Evolutionary conservation across 2,888 invertebrate genomes (phyloP).

Genomic region (Chymomyza amoena): DNA sequence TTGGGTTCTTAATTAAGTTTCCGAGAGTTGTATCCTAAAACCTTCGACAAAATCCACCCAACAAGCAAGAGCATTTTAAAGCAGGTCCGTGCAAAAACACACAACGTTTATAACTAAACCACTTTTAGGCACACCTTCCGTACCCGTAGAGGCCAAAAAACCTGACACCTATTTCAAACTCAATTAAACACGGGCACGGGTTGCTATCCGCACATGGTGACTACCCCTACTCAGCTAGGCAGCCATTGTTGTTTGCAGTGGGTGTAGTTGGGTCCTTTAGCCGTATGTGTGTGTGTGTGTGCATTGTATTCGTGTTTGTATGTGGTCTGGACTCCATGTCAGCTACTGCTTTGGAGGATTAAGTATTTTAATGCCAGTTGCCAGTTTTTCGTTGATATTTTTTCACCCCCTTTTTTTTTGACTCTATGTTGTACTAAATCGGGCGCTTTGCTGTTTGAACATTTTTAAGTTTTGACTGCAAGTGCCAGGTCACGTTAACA

Average conservation of each 20-base stretch:
- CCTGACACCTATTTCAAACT: slow-evolving; percentile 70
- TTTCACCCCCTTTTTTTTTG: not conserved
- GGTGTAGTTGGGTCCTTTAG: slow-evolving; percentile 14
- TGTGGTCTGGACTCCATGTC: not conserved
- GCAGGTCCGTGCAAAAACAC: slow-evolving; percentile 7
- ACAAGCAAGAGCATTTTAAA: slow-evolving; percentile 7
- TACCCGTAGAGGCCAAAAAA: slow-evolving; percentile 26
- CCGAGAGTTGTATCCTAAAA: slow-evolving; percentile 30
- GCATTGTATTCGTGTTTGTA: not conserved
- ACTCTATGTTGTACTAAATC: slow-evolving; percentile 2
- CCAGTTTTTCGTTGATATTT: slow-evolving; percentile 6
- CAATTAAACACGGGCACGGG: slow-evolving; percentile 59
- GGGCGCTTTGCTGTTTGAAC: not conserved
- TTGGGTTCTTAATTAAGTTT: slow-evolving; percentile 23
- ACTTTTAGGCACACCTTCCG: slow-evolving; percentile 61
- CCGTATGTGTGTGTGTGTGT: too few relatives aligned
- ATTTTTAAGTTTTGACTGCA: not conserved
- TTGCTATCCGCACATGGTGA: not conserved
- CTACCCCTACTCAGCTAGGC: not conserved
- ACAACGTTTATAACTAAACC: slow-evolving; percentile 55
- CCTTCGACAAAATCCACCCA: slow-evolving; percentile 15
- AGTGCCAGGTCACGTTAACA: slow-evolving; percentile 3
- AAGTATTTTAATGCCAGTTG: slow-evolving; percentile 48
- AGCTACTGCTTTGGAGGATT: slow-evolving; percentile 25
- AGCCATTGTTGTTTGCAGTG: slow-evolving; percentile 1